Evolutionary conservation across 1,140 invertebrate genomes (phyloP).

Genomic region (Tetragonula clypearis): DNA sequence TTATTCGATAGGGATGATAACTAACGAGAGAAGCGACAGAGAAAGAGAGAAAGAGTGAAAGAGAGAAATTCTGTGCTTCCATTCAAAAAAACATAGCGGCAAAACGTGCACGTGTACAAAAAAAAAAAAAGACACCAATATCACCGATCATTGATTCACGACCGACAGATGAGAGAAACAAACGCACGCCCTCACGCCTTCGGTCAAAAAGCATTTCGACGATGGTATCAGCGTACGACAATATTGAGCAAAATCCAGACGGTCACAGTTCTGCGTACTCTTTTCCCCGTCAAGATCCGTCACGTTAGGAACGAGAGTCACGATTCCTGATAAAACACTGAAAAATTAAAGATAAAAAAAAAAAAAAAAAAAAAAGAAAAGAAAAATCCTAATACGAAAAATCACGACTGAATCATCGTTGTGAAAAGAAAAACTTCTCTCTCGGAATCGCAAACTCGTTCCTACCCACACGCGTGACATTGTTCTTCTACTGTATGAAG

Average conservation of each 20-base stretch:
- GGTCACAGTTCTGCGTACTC: conserved; percentile 24
- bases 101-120: conserved; percentile 25
- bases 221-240: conserved; percentile 55
- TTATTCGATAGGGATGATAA: conserved; percentile 47
- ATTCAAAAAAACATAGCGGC: conserved; percentile 22
- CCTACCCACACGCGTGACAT: conserved; percentile 7
- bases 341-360: too few relatives aligned
- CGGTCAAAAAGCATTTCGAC: conserved; percentile 28
- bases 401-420: neutral
- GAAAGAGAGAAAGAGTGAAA: conserved; percentile 30
- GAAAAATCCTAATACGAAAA: neutral
- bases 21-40: conserved; percentile 52
- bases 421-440: too few relatives aligned
- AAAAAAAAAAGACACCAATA: neutral
- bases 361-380: neutral
- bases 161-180: neutral
- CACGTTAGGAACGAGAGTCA: conserved; percentile 20
- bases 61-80: conserved; percentile 24
- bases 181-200: conserved; percentile 6
- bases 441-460: conserved; percentile 7
- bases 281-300: neutral
- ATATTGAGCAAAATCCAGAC: conserved; percentile 57
- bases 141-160: neutral
- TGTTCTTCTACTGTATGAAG: neutral
- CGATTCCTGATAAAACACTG: neutral